Base-by-base conservation (phyloP, 1,140 invertebrate species). In the Drosophila arawakana region DNA sequence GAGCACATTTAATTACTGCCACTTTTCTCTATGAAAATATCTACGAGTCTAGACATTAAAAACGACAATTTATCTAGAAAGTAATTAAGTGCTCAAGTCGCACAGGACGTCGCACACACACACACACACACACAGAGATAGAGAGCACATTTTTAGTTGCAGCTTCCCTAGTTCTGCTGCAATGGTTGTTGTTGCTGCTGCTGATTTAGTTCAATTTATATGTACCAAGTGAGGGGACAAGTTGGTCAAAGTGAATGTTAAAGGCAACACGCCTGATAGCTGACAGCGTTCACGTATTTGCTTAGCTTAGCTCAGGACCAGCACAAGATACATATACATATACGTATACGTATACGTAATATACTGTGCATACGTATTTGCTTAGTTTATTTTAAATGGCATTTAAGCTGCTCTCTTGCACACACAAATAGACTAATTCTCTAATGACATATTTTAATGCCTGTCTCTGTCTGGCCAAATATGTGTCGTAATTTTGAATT, bases 11-110 rank as follows among this genome's bases (percentile, higher is more conserved):
- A 88, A 88, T 89, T 88, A 83, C 83, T 89, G 83, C 84, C 78
- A 88, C 80, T 88, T 86, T 88, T 80, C 83, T 84, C 84, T 76
- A 76, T 74, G 70, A 83, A 79, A 80, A 89, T 78, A 81, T 89
- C 80, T 80, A 54, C 62, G 67, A 78, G 84, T 89, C 84, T 84
- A 89, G 84, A 89, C 84, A 88, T 88, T 89, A 89, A 84, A 89
- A 89, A 89, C 78, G 85, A 89, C 84, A 89, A 89, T 89, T 89
- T 89, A 89, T 89, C 84, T 89, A 84, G 80, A 89, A 89, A 89
- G 84, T 89, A 89, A 89, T 89, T 89, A 89, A 89, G 84, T 81
- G 84, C 84, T 89, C 80, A 84, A 84, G 78, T 79, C 72, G 54
- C 71, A 77, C 62, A 81, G 63, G 70, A 70, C 35, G 58, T 7